These are phyloP conservation scores for Pseudochromis fuscus DNA, from an alignment of 2,797 vertebrate genomes.

Conservation along the genomic window DNA sequence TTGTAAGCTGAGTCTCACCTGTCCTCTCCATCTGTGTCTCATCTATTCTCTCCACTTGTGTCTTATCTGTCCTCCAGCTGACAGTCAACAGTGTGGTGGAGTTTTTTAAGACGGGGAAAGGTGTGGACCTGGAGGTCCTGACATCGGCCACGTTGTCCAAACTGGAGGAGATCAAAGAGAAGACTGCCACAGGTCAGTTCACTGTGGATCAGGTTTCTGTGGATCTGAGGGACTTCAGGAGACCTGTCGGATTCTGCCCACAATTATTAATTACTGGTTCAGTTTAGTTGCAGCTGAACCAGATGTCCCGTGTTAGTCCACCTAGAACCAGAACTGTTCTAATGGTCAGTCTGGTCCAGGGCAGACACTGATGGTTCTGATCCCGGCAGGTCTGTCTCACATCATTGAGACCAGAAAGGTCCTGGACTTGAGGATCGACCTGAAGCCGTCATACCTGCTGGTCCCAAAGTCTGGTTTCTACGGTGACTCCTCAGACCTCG, in stretches of 20 bases:
- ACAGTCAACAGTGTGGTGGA: constrained; percentile 93
- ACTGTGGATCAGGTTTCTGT: too few species aligned
- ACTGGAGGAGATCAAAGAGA: constrained; percentile 96
- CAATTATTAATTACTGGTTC: too few species aligned
- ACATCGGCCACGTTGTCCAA: constrained; percentile 95
- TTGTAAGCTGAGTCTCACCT: too few species aligned
- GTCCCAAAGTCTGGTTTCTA: constrained; percentile 92
- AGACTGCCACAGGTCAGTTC: constrained; percentile 88
- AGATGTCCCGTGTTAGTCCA: too few species aligned
- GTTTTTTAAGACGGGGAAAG: constrained; percentile 91
- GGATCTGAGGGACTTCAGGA: too few species aligned
- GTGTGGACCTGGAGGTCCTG: constrained; percentile 92
- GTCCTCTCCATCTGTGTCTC: too few species aligned
- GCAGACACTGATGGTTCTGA: neutral
- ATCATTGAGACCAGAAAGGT: constrained; percentile 95
- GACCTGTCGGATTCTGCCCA: too few species aligned
- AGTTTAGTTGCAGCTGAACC: too few species aligned
- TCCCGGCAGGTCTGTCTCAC: constrained; percentile 89
- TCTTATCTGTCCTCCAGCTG: constrained; percentile 76
- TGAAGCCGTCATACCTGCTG: constrained; percentile 95
- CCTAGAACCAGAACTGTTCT: too few species aligned
- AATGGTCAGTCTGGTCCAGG: neutral
- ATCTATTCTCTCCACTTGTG: too few species aligned
- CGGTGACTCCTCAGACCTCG: constrained; percentile 84
- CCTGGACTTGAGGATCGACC: constrained; percentile 91